Conservation (phyloP, 2,113 vertebrate genomes). For the Potamarius usumacintae region DNA sequence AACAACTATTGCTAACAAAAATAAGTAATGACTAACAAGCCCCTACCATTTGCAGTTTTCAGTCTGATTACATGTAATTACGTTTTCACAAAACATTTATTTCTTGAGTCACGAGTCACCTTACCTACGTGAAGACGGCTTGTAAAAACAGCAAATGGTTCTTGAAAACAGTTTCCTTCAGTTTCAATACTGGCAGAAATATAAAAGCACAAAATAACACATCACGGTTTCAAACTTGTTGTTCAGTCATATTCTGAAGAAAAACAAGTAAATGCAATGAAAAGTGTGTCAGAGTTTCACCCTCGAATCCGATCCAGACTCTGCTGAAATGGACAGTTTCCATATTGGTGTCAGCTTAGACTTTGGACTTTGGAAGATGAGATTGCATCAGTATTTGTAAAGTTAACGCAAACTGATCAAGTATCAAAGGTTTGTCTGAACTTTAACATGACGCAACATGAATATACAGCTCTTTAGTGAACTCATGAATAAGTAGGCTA, state of each 20-base stretch:
- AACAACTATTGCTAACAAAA: not conserved
- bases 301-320: slow-evolving; percentile 38
- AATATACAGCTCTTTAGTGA: not conserved
- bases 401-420: slow-evolving; percentile 31
- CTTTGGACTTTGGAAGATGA: slow-evolving; percentile 70
- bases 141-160: not conserved
- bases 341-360: slow-evolving; percentile 57
- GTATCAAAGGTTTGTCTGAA: not conserved
- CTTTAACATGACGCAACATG: not conserved
- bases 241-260: not conserved
- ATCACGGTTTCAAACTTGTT: not conserved
- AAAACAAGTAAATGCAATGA: not conserved
- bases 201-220: not conserved
- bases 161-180: not conserved
- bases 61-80: not conserved
- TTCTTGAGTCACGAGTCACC: not conserved
- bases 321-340: slow-evolving; percentile 48
- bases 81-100: not conserved
- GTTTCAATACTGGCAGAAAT: slow-evolving; percentile 5
- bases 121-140: slow-evolving; percentile 9
- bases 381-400: slow-evolving; percentile 36
- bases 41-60: not conserved
- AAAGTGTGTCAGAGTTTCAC: not conserved
- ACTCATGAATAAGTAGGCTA: not conserved
- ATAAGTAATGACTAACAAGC: not conserved